Evolutionary conservation across 2,113 vertebrate species (phyloP).

Genomic region (Cyanistes caeruleus): DNA sequence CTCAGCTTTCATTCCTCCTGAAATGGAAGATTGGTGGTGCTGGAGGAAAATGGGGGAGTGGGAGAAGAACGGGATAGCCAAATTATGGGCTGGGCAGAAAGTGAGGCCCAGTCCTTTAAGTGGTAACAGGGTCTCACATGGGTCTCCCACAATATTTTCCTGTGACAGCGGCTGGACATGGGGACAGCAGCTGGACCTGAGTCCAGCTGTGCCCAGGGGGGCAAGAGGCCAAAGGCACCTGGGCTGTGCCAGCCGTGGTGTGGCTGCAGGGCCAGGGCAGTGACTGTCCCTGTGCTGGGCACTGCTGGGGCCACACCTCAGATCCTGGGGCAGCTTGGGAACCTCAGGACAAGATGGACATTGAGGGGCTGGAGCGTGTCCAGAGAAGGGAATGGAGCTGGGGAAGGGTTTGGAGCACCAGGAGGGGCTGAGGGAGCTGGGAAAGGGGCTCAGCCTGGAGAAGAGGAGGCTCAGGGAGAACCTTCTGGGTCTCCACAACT

Average conservation of each 20-base stretch:
- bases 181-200: background rate
- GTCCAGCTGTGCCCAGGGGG: background rate
- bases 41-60: background rate
- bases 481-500: background rate
- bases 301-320: background rate
- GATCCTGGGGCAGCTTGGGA: fast-evolving
- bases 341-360: fast-evolving
- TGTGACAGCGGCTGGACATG: background rate
- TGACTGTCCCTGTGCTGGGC: background rate
- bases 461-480: background rate
- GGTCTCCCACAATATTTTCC: background rate
- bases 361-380: background rate
- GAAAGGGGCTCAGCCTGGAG: background rate
- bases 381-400: background rate
- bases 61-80: fast-evolving
- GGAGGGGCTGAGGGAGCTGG: background rate
- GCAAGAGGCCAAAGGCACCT: background rate
- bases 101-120: background rate
- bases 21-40: no score
- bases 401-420: background rate
- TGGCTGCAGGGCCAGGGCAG: background rate
- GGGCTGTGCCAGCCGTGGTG: fast-evolving
- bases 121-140: no score
- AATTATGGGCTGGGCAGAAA: background rate
- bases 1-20: background rate